phyloP scores from a whole-genome alignment of 2,797 vertebrate genomes.

The Salarias fasciatus region DNA sequence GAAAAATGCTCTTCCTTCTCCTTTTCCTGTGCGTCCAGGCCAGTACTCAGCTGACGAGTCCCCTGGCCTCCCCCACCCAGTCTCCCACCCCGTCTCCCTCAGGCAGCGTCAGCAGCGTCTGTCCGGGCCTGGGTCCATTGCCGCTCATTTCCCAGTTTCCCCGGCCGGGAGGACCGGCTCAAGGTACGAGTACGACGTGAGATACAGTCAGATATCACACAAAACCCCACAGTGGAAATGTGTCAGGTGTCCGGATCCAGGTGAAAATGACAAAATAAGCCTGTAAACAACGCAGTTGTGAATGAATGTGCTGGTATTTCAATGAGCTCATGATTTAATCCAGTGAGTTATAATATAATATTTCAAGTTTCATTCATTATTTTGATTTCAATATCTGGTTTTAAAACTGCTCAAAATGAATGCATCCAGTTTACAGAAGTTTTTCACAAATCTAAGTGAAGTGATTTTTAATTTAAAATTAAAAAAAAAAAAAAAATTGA shows the following conservation, averaged over 20 bases:
- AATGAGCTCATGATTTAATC: no score
- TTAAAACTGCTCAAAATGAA: no score
- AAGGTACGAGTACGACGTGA: constrained; percentile 86
- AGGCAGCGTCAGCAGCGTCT: constrained; percentile 91
- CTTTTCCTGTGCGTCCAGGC: constrained; percentile 75
- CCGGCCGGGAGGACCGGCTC: constrained; percentile 90
- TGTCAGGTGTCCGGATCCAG: neutral
- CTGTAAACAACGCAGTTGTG: no score
- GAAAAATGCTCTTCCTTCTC: neutral
- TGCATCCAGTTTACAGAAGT: no score
- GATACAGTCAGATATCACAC: no score
- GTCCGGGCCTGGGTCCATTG: constrained; percentile 92
- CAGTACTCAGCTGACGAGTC: constrained; percentile 91
- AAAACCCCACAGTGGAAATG: neutral
- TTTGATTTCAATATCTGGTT: no score
- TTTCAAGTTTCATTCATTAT: no score
- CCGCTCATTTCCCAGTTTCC: constrained; percentile 95
- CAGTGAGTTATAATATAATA: no score
- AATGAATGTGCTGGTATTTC: no score
- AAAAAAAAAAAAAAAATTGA: no score
- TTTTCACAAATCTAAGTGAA: no score
- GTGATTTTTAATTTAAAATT: no score
- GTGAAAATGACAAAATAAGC: neutral
- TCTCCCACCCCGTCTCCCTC: constrained; percentile 95
- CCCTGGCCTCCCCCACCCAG: constrained; percentile 93